These are phyloP conservation scores for Caradrina kadenii DNA, from an alignment of 2,888 invertebrate species.

Conservation along the genomic window DNA sequence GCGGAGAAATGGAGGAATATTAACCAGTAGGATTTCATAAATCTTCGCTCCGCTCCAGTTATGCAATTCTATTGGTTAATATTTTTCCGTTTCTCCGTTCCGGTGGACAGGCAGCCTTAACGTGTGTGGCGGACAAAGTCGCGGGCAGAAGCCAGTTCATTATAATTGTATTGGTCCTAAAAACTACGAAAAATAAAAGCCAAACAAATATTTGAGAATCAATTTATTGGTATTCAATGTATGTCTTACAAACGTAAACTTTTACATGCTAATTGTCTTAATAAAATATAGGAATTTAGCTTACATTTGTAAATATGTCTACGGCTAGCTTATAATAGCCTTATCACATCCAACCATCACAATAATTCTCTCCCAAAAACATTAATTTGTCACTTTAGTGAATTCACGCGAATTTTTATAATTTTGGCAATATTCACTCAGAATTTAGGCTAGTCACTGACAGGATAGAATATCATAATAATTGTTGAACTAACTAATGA, in stretches of 20 bases:
- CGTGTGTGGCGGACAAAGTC: no score
- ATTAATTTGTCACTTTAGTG: slow-evolving; percentile 58
- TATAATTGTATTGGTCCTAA: not conserved
- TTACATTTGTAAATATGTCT: slow-evolving; percentile 74
- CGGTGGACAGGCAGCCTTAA: no score
- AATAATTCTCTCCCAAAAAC: slow-evolving; percentile 66
- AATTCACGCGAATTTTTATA: slow-evolving; percentile 40
- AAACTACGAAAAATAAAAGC: slow-evolving; percentile 6
- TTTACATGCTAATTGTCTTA: slow-evolving; percentile 77
- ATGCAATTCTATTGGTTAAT: no score
- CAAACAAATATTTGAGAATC: slow-evolving; percentile 61
- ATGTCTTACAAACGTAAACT: slow-evolving; percentile 82
- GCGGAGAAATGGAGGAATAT: no score
- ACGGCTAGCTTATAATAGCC: slow-evolving; percentile 72
- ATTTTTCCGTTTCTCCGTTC: no score
- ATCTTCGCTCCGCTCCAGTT: no score
- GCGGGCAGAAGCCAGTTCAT: no score
- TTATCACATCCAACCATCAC: slow-evolving; percentile 89
- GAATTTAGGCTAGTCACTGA: slow-evolving; percentile 41
- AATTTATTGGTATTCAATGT: slow-evolving; percentile 76
- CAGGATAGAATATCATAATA: not conserved
- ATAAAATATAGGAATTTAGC: slow-evolving; percentile 88
- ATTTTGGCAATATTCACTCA: slow-evolving; percentile 44
- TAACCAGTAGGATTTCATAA: no score
- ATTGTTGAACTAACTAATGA: not conserved